Base-by-base conservation (phyloP, 1,140 invertebrate genomes). In the Drosophila bocqueti region DNA sequence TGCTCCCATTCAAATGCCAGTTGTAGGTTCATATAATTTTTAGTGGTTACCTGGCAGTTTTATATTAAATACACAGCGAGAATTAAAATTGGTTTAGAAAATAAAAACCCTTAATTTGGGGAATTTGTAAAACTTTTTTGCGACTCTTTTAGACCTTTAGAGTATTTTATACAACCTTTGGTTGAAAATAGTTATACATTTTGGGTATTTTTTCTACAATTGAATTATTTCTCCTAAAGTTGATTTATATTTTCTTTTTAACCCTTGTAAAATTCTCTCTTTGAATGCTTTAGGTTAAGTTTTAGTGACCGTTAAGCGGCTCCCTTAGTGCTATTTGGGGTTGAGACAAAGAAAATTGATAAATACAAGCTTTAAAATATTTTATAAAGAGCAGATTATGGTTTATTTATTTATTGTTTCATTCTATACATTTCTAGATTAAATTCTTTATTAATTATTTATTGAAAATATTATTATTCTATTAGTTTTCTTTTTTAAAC, bases 91-190 rank as follows among this genome's bases (percentile, higher is more conserved):
- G 18, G 6, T 3, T 47, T 0, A 13, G n/a, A 6, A 21, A 3
- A 21, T 46, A 46, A 21, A 5, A 21, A 15, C 13, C 7, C 6
- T 15, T 15, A 15, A 24, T 24, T 46, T 13, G 2, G 6, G 43
- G 7, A 7, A 21, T 7, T 13, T 6, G 21, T 11, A 11, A 5
- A 42, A 0, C 3, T 6, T 15, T 15, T 15, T 47, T 24, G 11
- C 8, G 21, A 2, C 1, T 16, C 16, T 1, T 47, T 3, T 46
- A 21, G 2, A 7, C 3, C 2, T 21, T 0, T 9, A 8, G 0
- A 16, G 45, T 15, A 8, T 15, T 47, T 47, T 24, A 15, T 15
- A 15, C 3, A 15, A 15, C 3, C 3, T 24, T 46, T 13, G 11
- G 5, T 0, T 46, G 21, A 7, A 46, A 24, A 15, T 24, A 15